phyloP scores from a whole-genome alignment of 2,113 vertebrate genomes.

The Candoia aspera region DNA sequence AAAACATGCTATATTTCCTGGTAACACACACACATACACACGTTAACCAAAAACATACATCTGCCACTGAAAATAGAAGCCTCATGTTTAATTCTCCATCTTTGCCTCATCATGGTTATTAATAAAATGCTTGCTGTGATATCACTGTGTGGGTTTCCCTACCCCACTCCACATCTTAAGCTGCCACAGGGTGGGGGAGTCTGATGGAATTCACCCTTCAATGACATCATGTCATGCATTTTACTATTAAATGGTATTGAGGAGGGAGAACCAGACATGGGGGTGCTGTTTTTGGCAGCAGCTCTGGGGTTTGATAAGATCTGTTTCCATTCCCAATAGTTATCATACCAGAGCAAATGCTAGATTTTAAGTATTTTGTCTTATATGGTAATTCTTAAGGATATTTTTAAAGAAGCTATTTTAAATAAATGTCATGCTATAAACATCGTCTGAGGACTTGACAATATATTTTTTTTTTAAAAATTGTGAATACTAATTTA shows the following conservation, averaged over 20 bases:
- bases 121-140: background rate
- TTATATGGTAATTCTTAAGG: background rate
- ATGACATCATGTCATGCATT: background rate
- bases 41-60: background rate
- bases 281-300: background rate
- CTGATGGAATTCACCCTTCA: background rate
- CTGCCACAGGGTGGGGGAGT: background rate
- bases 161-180: background rate
- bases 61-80: background rate
- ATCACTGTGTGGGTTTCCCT: background rate
- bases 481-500: background rate
- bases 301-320: background rate
- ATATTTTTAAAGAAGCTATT: background rate
- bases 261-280: background rate
- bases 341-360: background rate
- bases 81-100: background rate
- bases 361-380: background rate
- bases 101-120: background rate
- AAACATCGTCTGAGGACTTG: background rate
- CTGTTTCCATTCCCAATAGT: background rate
- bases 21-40: background rate
- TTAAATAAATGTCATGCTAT: background rate
- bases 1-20: background rate
- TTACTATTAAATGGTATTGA: background rate
- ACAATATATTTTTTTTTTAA: background rate